Evolutionary conservation across 1,140 invertebrate species (phyloP), one percentile per base, ranked within the genome.

Genomic region (Melitaea cinxia): DNA sequence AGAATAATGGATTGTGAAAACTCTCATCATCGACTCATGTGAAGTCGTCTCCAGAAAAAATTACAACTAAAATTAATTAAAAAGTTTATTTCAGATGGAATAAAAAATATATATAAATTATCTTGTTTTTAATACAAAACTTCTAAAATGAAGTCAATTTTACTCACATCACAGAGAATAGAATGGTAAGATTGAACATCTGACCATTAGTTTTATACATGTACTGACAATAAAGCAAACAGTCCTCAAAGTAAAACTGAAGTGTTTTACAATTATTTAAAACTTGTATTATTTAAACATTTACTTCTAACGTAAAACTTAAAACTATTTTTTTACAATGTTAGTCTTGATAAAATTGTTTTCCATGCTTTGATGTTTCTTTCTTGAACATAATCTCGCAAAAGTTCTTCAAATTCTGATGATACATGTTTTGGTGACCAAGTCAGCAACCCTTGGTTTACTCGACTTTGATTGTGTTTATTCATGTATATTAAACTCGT

Each of bases 71-170:
- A n/a, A n/a, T n/a, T n/a, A n/a, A n/a, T n/a, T n/a, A n/a, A n/a
- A n/a, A 39, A 14, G 35, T 2, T 12, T 12, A 15, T 39, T 39
- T 2, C 4, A 0, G 4, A 39, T 14, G 35, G 97, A 94, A 98
- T 94, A 74, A 97, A 95, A 87, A 96, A 95, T 91, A 96, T 90
- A 92, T 52, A 26, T 2, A 39, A 28, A 19, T 42, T 42, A 33
- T 33, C 28, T 57, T 56, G 23, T 24, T 39, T 65, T 63, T 63
- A 66, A 50, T 61, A 61, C 35, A 61, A 52, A 61, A 68, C 66
- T 63, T 68, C 66, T 50, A 68, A 63, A 68, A 68, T 63, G 59
- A 68, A 68, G 65, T 62, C 28, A 62, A 39, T 50, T 60, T 68
- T 65, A 74, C 57, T 63, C 52, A 68, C 57, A 76, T 72, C 73